Conservation (phyloP, 2,113 vertebrate species). For the Nerophis lumbriciformis region DNA sequence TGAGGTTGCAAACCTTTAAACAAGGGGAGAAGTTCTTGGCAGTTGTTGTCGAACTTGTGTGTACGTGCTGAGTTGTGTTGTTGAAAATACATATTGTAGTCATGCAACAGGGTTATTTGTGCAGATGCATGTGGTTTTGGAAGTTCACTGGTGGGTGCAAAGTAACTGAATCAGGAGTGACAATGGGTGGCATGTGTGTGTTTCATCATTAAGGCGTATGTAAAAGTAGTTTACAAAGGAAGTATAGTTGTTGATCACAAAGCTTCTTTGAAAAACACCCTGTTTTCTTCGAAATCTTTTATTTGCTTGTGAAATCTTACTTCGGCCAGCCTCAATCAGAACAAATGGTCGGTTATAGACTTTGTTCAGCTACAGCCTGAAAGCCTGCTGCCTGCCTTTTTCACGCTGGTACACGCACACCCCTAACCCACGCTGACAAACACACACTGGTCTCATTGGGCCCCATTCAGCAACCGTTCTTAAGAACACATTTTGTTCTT, state of each 20-base stretch:
- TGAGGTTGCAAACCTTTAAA: neutral
- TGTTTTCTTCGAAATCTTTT: conserved; percentile 7
- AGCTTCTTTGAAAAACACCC: neutral
- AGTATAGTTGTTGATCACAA: conserved; percentile 17
- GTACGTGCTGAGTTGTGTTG: too few species aligned
- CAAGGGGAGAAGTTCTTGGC: neutral
- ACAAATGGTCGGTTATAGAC: conserved; percentile 49
- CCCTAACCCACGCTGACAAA: conserved; percentile 3
- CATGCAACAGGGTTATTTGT: neutral
- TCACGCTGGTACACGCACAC: conserved; percentile 22
- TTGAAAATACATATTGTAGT: neutral
- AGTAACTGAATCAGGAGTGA: neutral
- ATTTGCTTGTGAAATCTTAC: conserved; percentile 15
- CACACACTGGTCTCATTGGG: conserved; percentile 45
- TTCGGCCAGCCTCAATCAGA: conserved; percentile 22
- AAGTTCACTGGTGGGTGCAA: neutral
- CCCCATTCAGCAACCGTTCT: too few species aligned
- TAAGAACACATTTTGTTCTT: too few species aligned
- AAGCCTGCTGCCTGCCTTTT: conserved; percentile 22
- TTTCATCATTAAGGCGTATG: neutral
- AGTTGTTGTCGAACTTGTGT: neutral
- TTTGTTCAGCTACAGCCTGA: conserved; percentile 52
- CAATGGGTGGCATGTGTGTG: neutral
- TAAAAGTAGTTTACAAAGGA: neutral
- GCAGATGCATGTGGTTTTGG: neutral